Evolutionary conservation across 1,140 invertebrate genomes (phyloP), one percentile per base, ranked within the genome.

Genomic region (Ceratoteleas bidentatus): DNA sequence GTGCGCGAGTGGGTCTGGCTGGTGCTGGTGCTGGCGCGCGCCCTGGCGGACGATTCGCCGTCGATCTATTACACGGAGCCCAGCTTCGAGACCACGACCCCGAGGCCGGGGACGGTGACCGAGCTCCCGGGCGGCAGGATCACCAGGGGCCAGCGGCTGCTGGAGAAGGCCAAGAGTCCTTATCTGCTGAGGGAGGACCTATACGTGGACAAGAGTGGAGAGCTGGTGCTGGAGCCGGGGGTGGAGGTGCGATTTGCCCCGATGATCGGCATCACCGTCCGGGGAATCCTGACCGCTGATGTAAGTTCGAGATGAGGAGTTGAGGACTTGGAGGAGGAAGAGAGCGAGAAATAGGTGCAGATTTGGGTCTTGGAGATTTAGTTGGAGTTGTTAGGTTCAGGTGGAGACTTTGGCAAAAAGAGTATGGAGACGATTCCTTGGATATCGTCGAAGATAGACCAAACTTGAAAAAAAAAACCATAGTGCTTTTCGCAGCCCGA

Each of bases 241-340:
- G 96, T 97, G 0, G 94, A 95, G 84, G 91, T 99, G 9, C 92
- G 94, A 56, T 98, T 99, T 91, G 94, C 95, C 4, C 96, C 97
- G 2, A 97, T 97, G 92, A 94, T 97, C 84, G 98, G 97, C 58
- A 95, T 99, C 81, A 98, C 96, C 36, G 95, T 99, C 14, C 94
- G 95, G 85, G 98, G 98, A 81, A 94, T 95, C 80, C 91, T 99
- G 6, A 94, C 94, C 60, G 97, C 97, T 36, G 93, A 96, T 94
- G 97, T 98, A 94, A 58, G 80, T 82, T 64, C n/a, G 7, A 0
- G 53, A 9, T 34, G 11, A 49, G 38, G 11, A 57, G 45, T 53
- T n/a, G 8, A 3, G 8, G 43, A 0, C 24, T 24, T 4, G 24
- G 24, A 24, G 24, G 24, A 24, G 1, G n/a, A n/a, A n/a, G 24